These are phyloP conservation scores for Pelusios castaneus DNA, from an alignment of 2,113 vertebrate genomes.

Conservation along the genomic window DNA sequence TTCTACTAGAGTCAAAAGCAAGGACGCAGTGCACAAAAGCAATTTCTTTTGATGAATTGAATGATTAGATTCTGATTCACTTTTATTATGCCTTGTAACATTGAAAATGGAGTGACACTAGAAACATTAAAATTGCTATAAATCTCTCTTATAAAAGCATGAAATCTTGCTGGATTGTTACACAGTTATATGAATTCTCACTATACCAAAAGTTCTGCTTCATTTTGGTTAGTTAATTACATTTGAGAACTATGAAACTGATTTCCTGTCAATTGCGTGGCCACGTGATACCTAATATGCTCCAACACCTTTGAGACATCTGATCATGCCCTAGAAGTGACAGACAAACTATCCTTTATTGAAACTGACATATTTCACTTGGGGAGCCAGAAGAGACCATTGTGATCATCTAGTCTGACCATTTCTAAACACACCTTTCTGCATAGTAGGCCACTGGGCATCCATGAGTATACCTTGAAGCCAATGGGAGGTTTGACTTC, in stretches of 20 bases:
- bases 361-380: background rate
- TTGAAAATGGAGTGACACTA: background rate
- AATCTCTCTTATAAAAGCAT: conserved; percentile 7
- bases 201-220: conserved; percentile 36
- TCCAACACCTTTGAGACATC: background rate
- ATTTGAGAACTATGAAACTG: background rate
- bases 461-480: background rate
- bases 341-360: background rate
- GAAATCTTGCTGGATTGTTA: background rate
- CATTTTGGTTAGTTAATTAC: conserved; percentile 48
- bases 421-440: background rate
- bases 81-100: conserved; percentile 16
- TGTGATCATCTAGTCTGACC: background rate
- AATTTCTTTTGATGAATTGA: conserved; percentile 29
- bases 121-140: conserved; percentile 2
- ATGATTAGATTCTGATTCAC: background rate
- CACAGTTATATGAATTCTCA: background rate
- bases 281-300: background rate
- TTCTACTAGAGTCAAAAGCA: background rate
- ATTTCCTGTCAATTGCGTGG: background rate
- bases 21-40: conserved; percentile 35
- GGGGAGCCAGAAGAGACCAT: background rate
- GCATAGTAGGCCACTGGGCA: background rate
- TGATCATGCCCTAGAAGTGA: background rate
- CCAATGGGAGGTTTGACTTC: background rate